Conservation (phyloP, 2,113 vertebrate species). For the Microcebus jonahi region DNA sequence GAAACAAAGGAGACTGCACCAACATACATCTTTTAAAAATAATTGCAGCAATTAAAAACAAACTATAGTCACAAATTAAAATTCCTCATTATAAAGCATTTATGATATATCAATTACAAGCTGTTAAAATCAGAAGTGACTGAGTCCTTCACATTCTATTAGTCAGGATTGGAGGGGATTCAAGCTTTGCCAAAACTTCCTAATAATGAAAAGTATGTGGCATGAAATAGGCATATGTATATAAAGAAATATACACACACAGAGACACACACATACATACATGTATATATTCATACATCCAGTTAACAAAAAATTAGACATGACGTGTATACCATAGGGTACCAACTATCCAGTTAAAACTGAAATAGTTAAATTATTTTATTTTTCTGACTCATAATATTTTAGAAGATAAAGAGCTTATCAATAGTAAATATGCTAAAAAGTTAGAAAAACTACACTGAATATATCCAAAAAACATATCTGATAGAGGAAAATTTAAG, state of each 20-base stretch:
- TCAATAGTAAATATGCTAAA: not conserved
- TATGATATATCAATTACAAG: not conserved
- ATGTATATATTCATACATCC: no score
- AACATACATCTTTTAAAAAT: not conserved
- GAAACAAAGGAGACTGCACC: not conserved
- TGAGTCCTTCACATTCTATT: not conserved
- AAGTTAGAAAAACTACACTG: not conserved
- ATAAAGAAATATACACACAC: not conserved
- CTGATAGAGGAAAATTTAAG: not conserved
- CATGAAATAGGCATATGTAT: fast-evolving
- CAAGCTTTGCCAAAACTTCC: not conserved
- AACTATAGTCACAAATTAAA: not conserved
- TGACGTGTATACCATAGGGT: not conserved
- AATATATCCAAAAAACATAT: not conserved
- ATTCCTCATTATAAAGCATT: not conserved
- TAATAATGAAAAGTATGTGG: not conserved
- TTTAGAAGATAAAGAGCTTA: not conserved
- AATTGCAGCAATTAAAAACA: not conserved
- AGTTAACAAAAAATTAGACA: not conserved
- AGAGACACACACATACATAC: not conserved
- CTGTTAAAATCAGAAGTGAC: not conserved
- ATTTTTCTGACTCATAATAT: not conserved
- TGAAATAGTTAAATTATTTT: not conserved
- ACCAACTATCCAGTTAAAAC: not conserved
- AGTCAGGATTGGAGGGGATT: not conserved